Percentiles rank a stretch among this genome's conserved stretches.
Evolutionary conservation across 2,113 vertebrate species (phyloP).

Genomic region (Anoura caudifer): DNA sequence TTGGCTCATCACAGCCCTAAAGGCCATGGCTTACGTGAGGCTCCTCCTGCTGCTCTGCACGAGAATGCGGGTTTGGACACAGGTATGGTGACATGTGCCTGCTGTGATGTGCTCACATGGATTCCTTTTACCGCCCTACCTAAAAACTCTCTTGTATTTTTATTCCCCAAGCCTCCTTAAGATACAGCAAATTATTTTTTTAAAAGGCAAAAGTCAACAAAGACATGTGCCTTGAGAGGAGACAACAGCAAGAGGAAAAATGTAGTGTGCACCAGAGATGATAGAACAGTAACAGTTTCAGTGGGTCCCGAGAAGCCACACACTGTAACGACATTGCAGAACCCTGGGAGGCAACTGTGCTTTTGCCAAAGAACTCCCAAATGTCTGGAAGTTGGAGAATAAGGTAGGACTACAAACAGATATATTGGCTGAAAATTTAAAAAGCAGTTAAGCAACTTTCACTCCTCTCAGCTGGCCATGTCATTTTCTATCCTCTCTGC

Average conservation of each 20-base stretch:
- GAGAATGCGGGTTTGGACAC: background rate
- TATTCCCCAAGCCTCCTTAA: background rate
- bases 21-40: rapidly evolving
- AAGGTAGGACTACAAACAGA: no score
- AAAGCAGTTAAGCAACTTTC: background rate
- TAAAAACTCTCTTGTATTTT: background rate
- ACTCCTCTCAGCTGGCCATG: rapidly evolving
- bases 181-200: background rate
- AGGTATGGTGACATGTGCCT: background rate
- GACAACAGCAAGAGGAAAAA: background rate
- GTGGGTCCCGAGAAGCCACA: background rate
- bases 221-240: background rate
- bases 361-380: background rate
- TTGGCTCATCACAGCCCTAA: no score
- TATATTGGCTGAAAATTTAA: background rate
- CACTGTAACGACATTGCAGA: rapidly evolving
- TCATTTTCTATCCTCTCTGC: rapidly evolving
- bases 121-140: background rate
- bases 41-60: no score
- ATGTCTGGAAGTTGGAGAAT: background rate
- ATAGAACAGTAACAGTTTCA: rapidly evolving
- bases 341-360: rapidly evolving
- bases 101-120: rapidly evolving
- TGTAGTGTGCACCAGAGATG: background rate
- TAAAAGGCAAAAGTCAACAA: background rate